phyloP scores from a whole-genome alignment of 2,888 invertebrate genomes.

The Eupelmus urozonus region DNA sequence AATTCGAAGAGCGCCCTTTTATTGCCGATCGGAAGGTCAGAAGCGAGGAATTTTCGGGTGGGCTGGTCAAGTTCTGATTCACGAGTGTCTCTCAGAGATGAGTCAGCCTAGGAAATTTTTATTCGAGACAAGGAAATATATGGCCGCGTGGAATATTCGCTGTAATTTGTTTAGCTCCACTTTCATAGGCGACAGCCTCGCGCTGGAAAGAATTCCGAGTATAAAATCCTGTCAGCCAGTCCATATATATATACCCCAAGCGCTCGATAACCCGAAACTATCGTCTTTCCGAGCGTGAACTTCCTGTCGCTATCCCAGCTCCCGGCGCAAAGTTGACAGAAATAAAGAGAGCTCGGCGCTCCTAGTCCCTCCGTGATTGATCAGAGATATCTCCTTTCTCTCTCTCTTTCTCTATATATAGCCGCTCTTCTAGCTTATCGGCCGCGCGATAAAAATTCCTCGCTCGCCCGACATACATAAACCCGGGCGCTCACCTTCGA shows the following conservation, averaged over 20 bases:
- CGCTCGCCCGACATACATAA: constrained; percentile 3
- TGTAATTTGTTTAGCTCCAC: too few species aligned
- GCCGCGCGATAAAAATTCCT: constrained; percentile 48
- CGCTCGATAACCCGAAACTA: background rate
- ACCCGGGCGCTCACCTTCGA: constrained; percentile 5
- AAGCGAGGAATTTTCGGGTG: too few species aligned
- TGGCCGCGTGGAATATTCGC: too few species aligned
- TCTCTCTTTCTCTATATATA: background rate
- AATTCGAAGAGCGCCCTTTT: constrained; percentile 43
- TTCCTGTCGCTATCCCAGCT: background rate
- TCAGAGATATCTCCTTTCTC: constrained; percentile 7
- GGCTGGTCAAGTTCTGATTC: too few species aligned
- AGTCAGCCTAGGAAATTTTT: too few species aligned
- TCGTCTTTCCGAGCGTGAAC: background rate
- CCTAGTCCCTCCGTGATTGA: constrained; percentile 23
- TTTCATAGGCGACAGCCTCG: too few species aligned
- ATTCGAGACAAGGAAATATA: too few species aligned
- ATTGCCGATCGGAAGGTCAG: background rate
- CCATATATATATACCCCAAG: too few species aligned
- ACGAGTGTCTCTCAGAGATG: too few species aligned
- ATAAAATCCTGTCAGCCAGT: too few species aligned
- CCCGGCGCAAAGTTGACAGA: background rate
- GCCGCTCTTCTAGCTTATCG: constrained; percentile 12
- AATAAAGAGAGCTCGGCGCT: background rate
- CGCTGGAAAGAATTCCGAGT: too few species aligned